phyloP scores from a whole-genome alignment of 2,113 vertebrate genomes.

The Scytalopus superciliaris region DNA sequence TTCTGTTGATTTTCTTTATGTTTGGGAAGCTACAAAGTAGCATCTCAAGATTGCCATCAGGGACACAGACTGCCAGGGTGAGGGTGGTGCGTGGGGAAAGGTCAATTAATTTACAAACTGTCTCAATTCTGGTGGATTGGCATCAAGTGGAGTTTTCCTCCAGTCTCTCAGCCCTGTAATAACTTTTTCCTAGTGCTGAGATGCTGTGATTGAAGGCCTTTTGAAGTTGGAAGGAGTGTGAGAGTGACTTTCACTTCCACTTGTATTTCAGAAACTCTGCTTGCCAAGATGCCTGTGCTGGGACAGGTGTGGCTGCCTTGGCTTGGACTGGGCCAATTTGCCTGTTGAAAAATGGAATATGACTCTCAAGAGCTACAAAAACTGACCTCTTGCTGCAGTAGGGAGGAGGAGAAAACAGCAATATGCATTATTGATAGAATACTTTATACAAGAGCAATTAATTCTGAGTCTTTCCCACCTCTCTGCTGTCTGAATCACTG shows the following conservation, averaged over 20 bases:
- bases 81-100: not conserved
- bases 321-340: not conserved
- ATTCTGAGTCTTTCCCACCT: not conserved
- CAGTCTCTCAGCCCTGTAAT: not conserved
- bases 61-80: not conserved
- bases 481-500: not conserved
- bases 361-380: not conserved
- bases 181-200: slow-evolving; percentile 7
- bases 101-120: slow-evolving; percentile 14
- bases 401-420: not conserved
- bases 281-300: not conserved
- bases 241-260: not conserved
- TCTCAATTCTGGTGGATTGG: not conserved
- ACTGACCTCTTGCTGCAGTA: not conserved
- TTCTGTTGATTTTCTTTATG: not conserved
- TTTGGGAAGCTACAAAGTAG: not conserved
- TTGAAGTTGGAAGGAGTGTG: not conserved
- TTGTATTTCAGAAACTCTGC: not conserved
- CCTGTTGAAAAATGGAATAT: not conserved
- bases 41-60: not conserved
- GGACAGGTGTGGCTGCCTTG: not conserved
- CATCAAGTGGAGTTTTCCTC: slow-evolving; percentile 26
- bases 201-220: not conserved
- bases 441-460: not conserved
- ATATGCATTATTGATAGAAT: not conserved